Evolutionary conservation across 2,113 vertebrate genomes (phyloP), one percentile per base, ranked within the genome.

Genomic region (Psettodes erumei): DNA sequence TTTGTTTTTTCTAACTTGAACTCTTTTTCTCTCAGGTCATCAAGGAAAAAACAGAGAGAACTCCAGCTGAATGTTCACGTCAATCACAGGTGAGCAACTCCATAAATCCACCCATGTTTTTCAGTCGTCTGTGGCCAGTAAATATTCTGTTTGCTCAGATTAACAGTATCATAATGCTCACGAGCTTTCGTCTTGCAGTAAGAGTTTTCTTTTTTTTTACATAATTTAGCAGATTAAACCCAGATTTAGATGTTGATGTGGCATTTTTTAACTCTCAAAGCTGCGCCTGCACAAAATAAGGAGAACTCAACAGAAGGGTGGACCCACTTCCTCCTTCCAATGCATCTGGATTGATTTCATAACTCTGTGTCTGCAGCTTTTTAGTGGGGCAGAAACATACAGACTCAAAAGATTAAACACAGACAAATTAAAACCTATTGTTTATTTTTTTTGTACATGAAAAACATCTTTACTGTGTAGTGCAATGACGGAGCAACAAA

Each of bases 381-480:
- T n/a, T n/a, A 51, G 11, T 21, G 43, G 6, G 33, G 11, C 8
- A 28, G 27, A 42, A 12, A 60, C 2, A 30, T 2, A 33, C 1
- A 55, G 8, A 25, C 68, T 38, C 2, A 61, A 48, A 54, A 40
- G 51, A 60, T 38, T 18, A 59, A 48, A 56, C 10, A 55, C 28
- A 53, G n/a, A 40, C 12, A 38, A 25, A 66, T 23, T 27, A 12
- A 63, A 61, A 71, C 3, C 6, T 37, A 16, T 30, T 11, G 4
- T 85, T 80, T 28, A 53, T 23, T 71, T 45, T 71, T 45, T 33
- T 35, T 65, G 11, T 32, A 18, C 23, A 47, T 56, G 18, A 23
- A 59, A 68, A 0, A 32, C 33, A 30, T 27, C 25, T 8, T 76
- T 38, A 4, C 4, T 37, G 58, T 54, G 50, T 54, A 33, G 9